These are phyloP conservation scores for Graphium colonna DNA, from an alignment of 2,888 invertebrate species.

Conservation along the genomic window DNA sequence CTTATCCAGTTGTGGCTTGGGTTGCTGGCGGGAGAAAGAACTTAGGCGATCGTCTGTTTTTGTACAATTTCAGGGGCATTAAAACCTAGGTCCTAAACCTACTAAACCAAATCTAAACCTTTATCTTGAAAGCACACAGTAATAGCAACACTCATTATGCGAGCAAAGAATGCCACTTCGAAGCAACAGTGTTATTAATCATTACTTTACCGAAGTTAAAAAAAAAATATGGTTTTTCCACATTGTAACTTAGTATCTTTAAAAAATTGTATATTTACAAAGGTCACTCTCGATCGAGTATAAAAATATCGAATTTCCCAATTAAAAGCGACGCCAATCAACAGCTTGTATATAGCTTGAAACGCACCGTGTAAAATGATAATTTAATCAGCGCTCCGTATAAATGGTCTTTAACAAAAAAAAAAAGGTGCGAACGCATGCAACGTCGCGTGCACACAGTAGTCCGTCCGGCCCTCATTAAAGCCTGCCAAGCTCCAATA, in stretches of 20 bases:
- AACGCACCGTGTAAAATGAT: neutral
- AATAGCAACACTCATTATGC: no score
- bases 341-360: neutral
- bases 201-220: no score
- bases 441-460: constrained; percentile 55
- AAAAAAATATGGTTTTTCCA: neutral
- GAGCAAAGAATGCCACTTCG: no score
- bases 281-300: neutral
- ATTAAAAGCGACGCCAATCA: neutral
- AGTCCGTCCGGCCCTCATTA: constrained; percentile 35
- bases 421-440: constrained; percentile 50
- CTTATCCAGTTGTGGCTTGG: no score
- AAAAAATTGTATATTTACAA: neutral
- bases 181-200: no score
- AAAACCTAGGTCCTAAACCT: no score
- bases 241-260: neutral
- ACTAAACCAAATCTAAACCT: no score
- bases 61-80: no score
- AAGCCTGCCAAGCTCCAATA: constrained; percentile 34
- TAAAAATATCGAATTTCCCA: neutral
- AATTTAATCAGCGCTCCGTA: constrained; percentile 15
- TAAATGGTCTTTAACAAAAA: constrained; percentile 35
- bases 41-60: no score
- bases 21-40: no score
- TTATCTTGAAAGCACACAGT: no score